phyloP scores from a whole-genome alignment of 2,888 invertebrate genomes.

The Octodonta nipae region DNA sequence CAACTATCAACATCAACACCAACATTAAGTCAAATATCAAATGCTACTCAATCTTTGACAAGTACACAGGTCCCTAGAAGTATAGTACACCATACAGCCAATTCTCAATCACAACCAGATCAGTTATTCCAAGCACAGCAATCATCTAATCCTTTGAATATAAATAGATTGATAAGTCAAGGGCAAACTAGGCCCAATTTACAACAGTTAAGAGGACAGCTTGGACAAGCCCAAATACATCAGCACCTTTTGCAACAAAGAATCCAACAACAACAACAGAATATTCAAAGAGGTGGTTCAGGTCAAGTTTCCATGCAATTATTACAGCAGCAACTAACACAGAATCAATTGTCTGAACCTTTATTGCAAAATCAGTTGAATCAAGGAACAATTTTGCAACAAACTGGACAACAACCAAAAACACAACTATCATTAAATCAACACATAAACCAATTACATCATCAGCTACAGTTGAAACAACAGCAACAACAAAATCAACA shows the following conservation, averaged over 20 bases:
- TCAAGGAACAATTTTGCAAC: constrained; percentile 19
- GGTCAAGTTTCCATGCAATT: constrained; percentile 11
- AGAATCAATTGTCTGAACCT: no score
- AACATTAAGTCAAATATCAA: constrained; percentile 12
- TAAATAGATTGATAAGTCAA: constrained; percentile 26
- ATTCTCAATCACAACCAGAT: constrained; percentile 19
- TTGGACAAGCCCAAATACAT: constrained; percentile 27
- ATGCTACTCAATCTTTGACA: constrained; percentile 9
- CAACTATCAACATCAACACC: constrained; percentile 12
- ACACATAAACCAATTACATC: no score
- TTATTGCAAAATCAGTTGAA: constrained; percentile 22
- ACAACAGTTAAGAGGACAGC: constrained; percentile 24
- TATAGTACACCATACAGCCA: constrained; percentile 33
- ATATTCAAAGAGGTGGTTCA: constrained; percentile 17
- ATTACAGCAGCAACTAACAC: constrained; percentile 24
- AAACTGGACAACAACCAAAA: no score
- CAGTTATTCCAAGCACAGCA: constrained; percentile 12
- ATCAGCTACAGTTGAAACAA: no score
- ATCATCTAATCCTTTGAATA: constrained; percentile 14
- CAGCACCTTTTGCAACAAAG: constrained; percentile 31
- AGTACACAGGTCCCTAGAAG: constrained; percentile 26
- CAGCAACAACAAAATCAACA: no score
- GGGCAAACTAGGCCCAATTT: constrained; percentile 20
- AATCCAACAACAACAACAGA: constrained; percentile 13
- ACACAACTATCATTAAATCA: no score